Percentiles rank a stretch among this genome's conserved stretches.
Evolutionary conservation across 2,888 invertebrate genomes (phyloP).

Genomic region (Abrostola triplasia): DNA sequence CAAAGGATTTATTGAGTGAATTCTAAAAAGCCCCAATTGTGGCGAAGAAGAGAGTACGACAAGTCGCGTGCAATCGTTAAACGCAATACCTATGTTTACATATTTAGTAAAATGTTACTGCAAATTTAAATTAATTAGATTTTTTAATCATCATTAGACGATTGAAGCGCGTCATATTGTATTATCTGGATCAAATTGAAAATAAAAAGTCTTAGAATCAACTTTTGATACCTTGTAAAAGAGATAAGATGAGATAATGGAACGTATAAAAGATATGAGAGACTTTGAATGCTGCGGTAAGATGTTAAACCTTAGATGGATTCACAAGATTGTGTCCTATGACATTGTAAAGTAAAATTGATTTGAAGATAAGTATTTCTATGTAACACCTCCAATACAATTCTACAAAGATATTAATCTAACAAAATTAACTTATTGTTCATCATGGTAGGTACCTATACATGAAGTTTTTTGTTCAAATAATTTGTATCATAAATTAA

Average conservation of each 20-base stretch:
- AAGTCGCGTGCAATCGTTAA: conserved; percentile 31
- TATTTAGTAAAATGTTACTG: conserved; percentile 40
- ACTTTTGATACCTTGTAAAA: conserved; percentile 9
- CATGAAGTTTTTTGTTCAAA: no score
- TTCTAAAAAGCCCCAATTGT: conserved; percentile 11
- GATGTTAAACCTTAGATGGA: neutral
- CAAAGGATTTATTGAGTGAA: no score
- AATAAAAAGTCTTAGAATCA: conserved; percentile 24
- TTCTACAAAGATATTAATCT: no score
- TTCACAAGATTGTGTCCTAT: neutral
- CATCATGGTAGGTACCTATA: no score
- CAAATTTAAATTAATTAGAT: conserved; percentile 37
- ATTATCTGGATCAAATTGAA: conserved; percentile 28
- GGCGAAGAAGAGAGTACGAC: conserved; percentile 54
- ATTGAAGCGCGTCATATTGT: conserved; percentile 35
- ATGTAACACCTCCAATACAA: neutral
- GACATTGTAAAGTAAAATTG: conserved; percentile 1
- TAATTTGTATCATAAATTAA: no score
- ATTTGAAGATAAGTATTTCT: neutral
- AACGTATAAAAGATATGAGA: conserved; percentile 6
- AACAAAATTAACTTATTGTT: no score
- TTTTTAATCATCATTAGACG: conserved; percentile 31
- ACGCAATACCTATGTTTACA: conserved; percentile 25
- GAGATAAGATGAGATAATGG: conserved; percentile 19
- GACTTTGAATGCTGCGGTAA: neutral